A percentile compares a stretch with the other conserved stretches of the same genome.
phyloP scores from a whole-genome alignment of 2,113 vertebrate genomes.

The Pluvianellus socialis region DNA sequence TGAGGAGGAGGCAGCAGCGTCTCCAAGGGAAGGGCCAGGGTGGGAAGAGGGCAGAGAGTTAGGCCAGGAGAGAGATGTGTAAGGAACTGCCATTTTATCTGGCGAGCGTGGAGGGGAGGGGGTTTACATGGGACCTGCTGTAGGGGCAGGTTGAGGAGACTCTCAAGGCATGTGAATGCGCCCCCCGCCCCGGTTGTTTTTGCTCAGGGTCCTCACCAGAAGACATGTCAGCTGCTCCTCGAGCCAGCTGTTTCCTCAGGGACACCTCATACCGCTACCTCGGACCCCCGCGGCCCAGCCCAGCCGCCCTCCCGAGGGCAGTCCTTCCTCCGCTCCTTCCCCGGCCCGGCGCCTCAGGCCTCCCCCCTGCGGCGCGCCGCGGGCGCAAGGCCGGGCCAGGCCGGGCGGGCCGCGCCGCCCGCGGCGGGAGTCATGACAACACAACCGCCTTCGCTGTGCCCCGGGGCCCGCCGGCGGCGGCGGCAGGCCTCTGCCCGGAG shows the following conservation, averaged over 20 bases:
- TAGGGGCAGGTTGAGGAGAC: background rate
- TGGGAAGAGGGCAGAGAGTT: background rate
- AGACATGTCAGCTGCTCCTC: background rate
- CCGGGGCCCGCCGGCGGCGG: background rate
- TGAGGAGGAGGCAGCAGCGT: background rate
- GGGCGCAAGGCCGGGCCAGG: background rate
- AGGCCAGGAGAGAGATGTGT: background rate
- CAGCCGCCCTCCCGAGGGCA: background rate
- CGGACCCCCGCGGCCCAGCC: background rate
- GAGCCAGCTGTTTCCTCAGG: background rate
- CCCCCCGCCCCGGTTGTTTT: background rate
- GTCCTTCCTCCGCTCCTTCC: background rate
- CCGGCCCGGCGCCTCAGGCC: background rate
- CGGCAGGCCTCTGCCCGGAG: background rate
- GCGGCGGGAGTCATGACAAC: background rate
- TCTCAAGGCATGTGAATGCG: background rate
- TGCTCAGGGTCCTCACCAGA: background rate
- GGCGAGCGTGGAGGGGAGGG: no score
- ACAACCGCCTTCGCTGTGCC: background rate
- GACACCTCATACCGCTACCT: background rate
- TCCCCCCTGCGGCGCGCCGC: background rate
- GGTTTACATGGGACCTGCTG: background rate
- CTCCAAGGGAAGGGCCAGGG: background rate
- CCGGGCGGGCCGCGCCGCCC: background rate
- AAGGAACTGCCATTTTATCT: background rate